Evolutionary conservation across 2,797 vertebrate genomes (phyloP).

Genomic region (Vultur gryphus): DNA sequence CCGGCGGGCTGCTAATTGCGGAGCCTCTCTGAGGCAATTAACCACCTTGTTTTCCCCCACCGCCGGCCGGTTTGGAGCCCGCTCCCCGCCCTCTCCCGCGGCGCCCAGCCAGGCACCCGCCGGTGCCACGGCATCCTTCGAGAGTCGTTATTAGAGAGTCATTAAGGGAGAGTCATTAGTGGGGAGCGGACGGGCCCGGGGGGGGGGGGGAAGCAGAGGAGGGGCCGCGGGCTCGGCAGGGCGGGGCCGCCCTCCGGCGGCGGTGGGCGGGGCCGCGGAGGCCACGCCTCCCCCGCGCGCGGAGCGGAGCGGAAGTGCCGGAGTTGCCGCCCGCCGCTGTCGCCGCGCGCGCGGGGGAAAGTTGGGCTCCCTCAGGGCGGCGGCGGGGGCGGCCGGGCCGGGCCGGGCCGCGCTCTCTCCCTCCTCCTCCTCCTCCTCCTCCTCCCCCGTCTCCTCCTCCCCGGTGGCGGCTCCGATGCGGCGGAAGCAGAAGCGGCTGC

Average conservation of each 20-base stretch:
- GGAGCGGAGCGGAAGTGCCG: constrained; percentile 59
- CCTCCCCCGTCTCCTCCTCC: background rate
- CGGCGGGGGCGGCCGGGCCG: constrained; percentile 20
- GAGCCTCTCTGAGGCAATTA: background rate
- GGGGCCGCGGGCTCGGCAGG: background rate
- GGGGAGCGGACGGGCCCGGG: too few species aligned
- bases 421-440: background rate
- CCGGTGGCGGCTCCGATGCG: constrained; percentile 79
- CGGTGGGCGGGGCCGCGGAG: fast-evolving
- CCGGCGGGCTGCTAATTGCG: background rate
- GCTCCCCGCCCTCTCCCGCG: background rate
- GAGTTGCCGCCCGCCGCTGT: constrained; percentile 60
- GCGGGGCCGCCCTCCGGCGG: background rate
- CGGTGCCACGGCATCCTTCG: background rate
- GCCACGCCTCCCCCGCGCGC: background rate
- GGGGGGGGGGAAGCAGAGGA: too few species aligned
- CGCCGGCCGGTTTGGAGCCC: background rate
- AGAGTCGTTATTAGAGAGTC: background rate
- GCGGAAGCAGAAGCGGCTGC: constrained; percentile 89
- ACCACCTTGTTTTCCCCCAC: background rate
- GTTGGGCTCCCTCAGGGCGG: constrained; percentile 39
- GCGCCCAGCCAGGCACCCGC: background rate
- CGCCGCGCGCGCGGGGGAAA: constrained; percentile 29
- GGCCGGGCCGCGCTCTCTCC: background rate
- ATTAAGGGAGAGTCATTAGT: background rate